Percentiles rank a stretch among this genome's conserved stretches.
Evolutionary conservation across 64 coral and sea anemone species (phyloP).

Genomic region (Stichodactyla mertensii): DNA sequence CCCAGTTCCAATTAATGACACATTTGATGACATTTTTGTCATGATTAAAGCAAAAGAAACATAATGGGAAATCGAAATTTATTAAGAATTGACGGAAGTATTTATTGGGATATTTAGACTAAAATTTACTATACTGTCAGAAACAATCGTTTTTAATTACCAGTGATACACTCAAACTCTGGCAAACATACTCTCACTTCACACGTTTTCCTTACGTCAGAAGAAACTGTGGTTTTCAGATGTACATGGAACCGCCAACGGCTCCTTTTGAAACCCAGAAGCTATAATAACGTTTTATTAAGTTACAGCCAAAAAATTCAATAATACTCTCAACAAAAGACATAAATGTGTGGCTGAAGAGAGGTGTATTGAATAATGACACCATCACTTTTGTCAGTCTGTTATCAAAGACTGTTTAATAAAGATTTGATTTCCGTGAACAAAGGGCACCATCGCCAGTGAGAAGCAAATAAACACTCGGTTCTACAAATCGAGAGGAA

Average conservation of each 20-base stretch:
- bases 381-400: slow-evolving; percentile 1
- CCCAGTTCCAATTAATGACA: slow-evolving; percentile 6
- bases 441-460: neutral
- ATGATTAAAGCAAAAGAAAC: slow-evolving; percentile 1
- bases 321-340: neutral
- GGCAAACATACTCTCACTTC: slow-evolving; percentile 8
- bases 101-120: slow-evolving; percentile 28
- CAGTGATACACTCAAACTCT: neutral
- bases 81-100: slow-evolving; percentile 18
- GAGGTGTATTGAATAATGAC: slow-evolving; percentile 3
- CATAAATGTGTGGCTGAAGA: neutral
- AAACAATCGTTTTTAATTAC: slow-evolving; percentile 18
- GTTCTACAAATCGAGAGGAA: slow-evolving; percentile 3
- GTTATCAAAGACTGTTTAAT: slow-evolving; percentile 20
- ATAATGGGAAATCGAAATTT: slow-evolving; percentile 13
- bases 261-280: neutral
- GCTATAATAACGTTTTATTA: slow-evolving; percentile 1
- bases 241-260: neutral
- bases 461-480: slow-evolving; percentile 24
- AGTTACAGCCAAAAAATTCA: neutral
- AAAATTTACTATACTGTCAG: neutral
- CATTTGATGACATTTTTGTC: slow-evolving; percentile 17
- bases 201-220: slow-evolving; percentile 8
- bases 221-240: neutral
- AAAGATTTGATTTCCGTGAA: slow-evolving; percentile 5